phyloP scores from a whole-genome alignment of 2,797 vertebrate genomes.

The Amphiprion clarkii region DNA sequence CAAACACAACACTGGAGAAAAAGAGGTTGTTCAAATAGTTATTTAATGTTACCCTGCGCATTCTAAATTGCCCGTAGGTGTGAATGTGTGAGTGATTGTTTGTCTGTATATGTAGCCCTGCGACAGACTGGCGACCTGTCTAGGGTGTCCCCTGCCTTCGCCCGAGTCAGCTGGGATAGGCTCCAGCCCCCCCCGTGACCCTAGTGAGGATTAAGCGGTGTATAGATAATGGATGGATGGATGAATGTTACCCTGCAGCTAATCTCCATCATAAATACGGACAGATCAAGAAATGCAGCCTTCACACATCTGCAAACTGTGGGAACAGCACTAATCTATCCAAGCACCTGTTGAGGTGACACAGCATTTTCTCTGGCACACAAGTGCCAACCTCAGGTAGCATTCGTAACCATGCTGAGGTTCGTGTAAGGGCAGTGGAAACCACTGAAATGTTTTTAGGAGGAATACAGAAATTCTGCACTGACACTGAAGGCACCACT shows the following conservation, averaged over 20 bases:
- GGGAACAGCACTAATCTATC: conserved; percentile 31
- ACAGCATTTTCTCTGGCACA: conserved; percentile 24
- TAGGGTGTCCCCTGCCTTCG: no score
- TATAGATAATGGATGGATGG: no score
- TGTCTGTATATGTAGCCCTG: no score
- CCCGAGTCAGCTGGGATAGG: no score
- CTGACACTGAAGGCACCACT: conserved; percentile 4
- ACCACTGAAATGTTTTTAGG: conserved; percentile 17
- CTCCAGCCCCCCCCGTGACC: no score
- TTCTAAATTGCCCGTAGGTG: no score
- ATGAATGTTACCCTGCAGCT: not conserved
- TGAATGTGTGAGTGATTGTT: no score
- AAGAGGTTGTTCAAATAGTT: not conserved
- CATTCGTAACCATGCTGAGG: conserved; percentile 18
- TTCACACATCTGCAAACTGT: conserved; percentile 15
- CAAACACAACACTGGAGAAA: not conserved
- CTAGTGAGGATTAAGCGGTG: no score
- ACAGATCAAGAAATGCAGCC: conserved; percentile 23
- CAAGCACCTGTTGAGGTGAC: conserved; percentile 58
- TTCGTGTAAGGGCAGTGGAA: conserved; percentile 12
- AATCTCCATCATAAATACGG: conserved; percentile 28
- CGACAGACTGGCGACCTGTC: no score
- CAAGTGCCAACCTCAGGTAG: conserved; percentile 33
- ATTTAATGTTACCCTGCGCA: not conserved
- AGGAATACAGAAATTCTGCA: conserved; percentile 23